phyloP scores from a whole-genome alignment of 2,113 vertebrate species.

The Pygoscelis adeliae region DNA sequence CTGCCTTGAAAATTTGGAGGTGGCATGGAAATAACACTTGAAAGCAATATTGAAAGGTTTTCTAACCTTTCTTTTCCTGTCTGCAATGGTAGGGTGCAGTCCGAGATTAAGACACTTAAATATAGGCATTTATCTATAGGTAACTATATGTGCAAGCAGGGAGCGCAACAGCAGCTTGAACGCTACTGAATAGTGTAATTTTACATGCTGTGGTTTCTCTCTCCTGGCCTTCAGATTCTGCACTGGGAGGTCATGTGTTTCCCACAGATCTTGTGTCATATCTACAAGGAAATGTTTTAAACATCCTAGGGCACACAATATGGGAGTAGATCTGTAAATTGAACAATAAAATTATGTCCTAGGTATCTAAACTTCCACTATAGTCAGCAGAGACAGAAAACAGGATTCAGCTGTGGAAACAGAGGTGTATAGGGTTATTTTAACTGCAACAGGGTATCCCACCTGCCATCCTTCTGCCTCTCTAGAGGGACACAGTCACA shows the following conservation, averaged over 20 bases:
- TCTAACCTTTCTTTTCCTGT: not conserved
- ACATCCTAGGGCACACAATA: not conserved
- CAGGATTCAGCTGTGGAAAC: not conserved
- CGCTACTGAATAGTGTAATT: not conserved
- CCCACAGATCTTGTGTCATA: not conserved
- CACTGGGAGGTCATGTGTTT: not conserved
- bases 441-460: not conserved
- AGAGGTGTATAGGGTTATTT: not conserved
- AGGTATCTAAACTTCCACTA: not conserved
- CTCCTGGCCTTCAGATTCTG: not conserved
- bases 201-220: not conserved
- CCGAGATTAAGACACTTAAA: not conserved
- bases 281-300: not conserved
- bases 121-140: not conserved
- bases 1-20: slow-evolving; percentile 15
- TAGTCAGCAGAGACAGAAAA: not conserved
- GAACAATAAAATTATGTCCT: not conserved
- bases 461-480: not conserved
- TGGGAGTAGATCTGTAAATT: not conserved
- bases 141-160: not conserved
- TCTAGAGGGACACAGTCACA: not conserved
- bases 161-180: not conserved
- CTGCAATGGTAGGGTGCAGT: not conserved
- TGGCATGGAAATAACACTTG: slow-evolving; percentile 4
- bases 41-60: not conserved